Percentiles rank a stretch among this genome's conserved stretches.
Evolutionary conservation across 2,113 vertebrate species (phyloP).

Genomic region (Mesitornis unicolor): DNA sequence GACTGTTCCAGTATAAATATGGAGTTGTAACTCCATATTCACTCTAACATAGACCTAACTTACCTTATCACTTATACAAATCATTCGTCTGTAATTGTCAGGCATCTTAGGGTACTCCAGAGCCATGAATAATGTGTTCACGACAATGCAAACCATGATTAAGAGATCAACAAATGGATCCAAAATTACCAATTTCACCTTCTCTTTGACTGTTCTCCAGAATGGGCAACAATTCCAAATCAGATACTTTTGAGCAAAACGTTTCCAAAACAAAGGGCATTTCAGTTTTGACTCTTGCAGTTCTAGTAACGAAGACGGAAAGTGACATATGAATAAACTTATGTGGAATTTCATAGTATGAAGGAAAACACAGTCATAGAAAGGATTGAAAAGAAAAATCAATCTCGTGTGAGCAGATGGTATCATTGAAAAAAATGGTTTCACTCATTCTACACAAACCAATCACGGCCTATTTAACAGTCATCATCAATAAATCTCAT

Average conservation of each 20-base stretch:
- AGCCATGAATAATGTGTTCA: conserved; percentile 91
- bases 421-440: neutral
- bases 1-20: neutral
- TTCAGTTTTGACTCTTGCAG: conserved; percentile 83
- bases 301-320: conserved; percentile 71
- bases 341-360: neutral
- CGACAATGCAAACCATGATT: conserved; percentile 89
- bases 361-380: neutral
- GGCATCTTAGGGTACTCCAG: conserved; percentile 84
- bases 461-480: neutral
- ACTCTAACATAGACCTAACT: neutral
- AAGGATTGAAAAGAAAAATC: neutral
- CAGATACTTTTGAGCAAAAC: conserved; percentile 78
- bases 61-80: conserved; percentile 84
- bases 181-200: conserved; percentile 81
- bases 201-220: conserved; percentile 85
- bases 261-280: conserved; percentile 81
- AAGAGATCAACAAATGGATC: conserved; percentile 89
- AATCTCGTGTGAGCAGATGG: neutral
- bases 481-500: neutral
- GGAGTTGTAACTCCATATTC: neutral
- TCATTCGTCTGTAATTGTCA: conserved; percentile 38
- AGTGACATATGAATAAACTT: neutral
- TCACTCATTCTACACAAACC: neutral
- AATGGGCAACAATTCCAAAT: conserved; percentile 86